Conservation (phyloP, 2,888 invertebrate species). For the Agonopterix alstromeriana region DNA sequence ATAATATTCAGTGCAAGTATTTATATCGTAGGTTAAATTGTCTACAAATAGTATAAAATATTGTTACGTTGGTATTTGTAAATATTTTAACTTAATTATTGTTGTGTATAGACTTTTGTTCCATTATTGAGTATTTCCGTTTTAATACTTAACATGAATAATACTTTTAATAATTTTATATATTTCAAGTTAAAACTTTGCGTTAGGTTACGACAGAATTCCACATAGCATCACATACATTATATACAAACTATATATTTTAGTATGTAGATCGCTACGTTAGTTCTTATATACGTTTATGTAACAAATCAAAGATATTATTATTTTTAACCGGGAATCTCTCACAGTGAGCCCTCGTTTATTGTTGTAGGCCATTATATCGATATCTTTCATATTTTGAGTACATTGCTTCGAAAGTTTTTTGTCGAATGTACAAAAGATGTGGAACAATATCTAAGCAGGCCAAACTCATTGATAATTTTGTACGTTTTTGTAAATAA, state of each 20-base stretch:
- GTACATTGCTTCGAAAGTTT: too few relatives aligned
- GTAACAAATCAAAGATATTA: conserved; percentile 22
- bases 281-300: conserved; percentile 15
- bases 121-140: conserved; percentile 30
- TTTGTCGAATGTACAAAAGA: neutral
- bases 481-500: conserved; percentile 56
- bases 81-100: conserved; percentile 54
- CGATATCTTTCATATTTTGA: too few relatives aligned
- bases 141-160: conserved; percentile 7
- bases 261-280: conserved; percentile 7
- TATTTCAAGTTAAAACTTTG: conserved; percentile 2
- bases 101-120: conserved; percentile 66
- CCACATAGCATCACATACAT: conserved; percentile 13
- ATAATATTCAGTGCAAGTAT: conserved; percentile 6
- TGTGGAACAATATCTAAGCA: conserved; percentile 15
- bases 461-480: conserved; percentile 32
- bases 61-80: conserved; percentile 57
- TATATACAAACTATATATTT: conserved; percentile 8
- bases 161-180: conserved; percentile 1
- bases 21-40: conserved; percentile 18
- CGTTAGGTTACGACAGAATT: neutral
- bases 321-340: conserved; percentile 30
- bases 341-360: conserved; percentile 17
- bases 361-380: neutral
- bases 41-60: conserved; percentile 26